Conservation (phyloP, 2,797 vertebrate species). For the Brachyalestes nurse region DNA sequence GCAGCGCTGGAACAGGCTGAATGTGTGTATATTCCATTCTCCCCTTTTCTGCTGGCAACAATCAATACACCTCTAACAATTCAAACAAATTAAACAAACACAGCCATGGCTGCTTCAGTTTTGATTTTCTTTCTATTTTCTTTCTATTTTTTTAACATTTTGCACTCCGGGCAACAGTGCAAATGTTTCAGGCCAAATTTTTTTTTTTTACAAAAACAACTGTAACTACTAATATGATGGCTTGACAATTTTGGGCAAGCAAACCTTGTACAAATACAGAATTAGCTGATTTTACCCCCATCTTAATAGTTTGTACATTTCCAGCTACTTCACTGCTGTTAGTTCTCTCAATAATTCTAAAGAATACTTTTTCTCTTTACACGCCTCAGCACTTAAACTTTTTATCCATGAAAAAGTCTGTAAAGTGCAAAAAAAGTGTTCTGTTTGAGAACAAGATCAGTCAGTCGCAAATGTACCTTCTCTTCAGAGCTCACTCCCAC, state of each 20-base stretch:
- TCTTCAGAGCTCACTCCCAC: slow-evolving; percentile 62
- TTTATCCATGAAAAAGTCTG: background rate
- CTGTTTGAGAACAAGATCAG: slow-evolving; percentile 5
- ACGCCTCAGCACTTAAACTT: background rate
- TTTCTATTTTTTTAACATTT: background rate
- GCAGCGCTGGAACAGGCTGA: slow-evolving; percentile 31
- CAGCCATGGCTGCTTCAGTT: slow-evolving; percentile 8
- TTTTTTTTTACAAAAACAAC: background rate
- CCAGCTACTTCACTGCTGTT: background rate
- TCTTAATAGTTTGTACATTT: background rate
- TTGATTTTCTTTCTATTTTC: slow-evolving; percentile 15
- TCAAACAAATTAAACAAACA: slow-evolving; percentile 16
- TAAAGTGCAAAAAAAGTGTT: background rate
- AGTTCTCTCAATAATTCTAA: background rate
- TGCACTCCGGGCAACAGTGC: background rate
- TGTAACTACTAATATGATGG: background rate
- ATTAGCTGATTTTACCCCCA: background rate
- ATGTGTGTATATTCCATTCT: slow-evolving; percentile 20
- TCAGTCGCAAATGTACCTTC: slow-evolving; percentile 35
- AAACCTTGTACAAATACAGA: background rate
- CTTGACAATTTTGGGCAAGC: background rate
- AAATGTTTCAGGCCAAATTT: background rate
- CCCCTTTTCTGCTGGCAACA: slow-evolving; percentile 39
- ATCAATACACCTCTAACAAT: slow-evolving; percentile 29
- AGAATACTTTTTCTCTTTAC: background rate